Percentiles rank a stretch among this genome's conserved stretches.
Evolutionary conservation across 1,140 invertebrate species (phyloP).

Genomic region (Bombus waltoni): DNA sequence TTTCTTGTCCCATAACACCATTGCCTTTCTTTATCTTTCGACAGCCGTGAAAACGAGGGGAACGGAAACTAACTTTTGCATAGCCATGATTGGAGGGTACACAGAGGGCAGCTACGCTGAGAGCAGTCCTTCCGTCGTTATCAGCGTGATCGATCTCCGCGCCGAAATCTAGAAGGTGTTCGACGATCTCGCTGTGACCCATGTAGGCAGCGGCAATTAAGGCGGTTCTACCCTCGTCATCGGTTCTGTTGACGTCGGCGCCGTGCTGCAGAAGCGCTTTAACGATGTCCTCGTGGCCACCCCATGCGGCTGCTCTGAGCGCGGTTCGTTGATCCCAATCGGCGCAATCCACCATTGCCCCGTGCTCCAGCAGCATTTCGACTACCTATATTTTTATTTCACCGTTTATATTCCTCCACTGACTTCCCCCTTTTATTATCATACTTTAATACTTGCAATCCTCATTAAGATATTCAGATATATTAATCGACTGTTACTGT

Average conservation of each 20-base stretch:
- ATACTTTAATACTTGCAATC: constrained; percentile 6
- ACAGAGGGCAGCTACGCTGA: constrained; percentile 95
- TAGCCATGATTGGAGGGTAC: constrained; percentile 92
- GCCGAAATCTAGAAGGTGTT: constrained; percentile 91
- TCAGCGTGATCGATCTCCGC: constrained; percentile 95
- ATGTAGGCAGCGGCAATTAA: constrained; percentile 95
- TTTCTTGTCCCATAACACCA: neutral
- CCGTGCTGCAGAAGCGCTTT: constrained; percentile 88
- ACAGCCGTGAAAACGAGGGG: neutral
- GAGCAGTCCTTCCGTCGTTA: constrained; percentile 94
- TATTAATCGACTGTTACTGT: neutral
- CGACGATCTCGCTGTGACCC: constrained; percentile 96
- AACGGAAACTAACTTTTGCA: constrained; percentile 83
- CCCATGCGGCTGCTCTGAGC: constrained; percentile 93
- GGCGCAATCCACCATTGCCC: constrained; percentile 91
- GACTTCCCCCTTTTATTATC: neutral
- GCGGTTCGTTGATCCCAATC: constrained; percentile 89
- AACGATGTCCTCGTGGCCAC: constrained; percentile 91
- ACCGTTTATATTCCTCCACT: constrained; percentile 6
- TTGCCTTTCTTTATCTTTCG: neutral
- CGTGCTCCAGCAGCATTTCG: constrained; percentile 89
- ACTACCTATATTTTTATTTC: constrained; percentile 86
- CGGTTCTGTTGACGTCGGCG: constrained; percentile 91
- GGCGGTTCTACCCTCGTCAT: constrained; percentile 94
- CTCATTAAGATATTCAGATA: neutral